phyloP scores from a whole-genome alignment of 2,113 vertebrate genomes.

The Ophiodon elongatus region DNA sequence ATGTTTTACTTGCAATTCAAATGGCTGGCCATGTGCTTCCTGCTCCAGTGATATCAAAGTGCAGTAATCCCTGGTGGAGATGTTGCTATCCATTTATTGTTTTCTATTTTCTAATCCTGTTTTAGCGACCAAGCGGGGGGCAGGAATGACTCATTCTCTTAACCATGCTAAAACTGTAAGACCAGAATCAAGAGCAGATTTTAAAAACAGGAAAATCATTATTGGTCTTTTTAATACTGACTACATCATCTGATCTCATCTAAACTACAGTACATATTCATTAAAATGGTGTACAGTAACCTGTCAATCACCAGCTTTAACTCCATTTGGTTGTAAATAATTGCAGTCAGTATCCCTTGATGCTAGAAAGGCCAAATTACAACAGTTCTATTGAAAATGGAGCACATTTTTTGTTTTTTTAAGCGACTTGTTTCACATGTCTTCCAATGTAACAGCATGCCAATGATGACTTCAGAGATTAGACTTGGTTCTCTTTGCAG shows the following conservation, averaged over 20 bases:
- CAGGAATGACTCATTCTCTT: conserved; percentile 9
- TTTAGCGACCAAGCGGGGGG: not conserved
- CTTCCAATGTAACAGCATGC: not conserved
- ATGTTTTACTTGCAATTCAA: conserved; percentile 16
- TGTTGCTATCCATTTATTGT: conserved; percentile 15
- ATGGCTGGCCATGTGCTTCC: not conserved
- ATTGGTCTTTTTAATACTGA: not conserved
- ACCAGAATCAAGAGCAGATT: not conserved
- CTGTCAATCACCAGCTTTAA: not conserved
- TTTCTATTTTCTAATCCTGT: conserved; percentile 18
- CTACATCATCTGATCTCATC: not conserved
- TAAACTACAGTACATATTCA: not conserved
- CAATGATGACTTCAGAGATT: not conserved
- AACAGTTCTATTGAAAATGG: not conserved
- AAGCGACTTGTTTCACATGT: not conserved
- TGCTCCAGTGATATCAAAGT: conserved; percentile 7
- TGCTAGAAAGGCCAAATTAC: not conserved
- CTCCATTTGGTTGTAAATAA: not conserved
- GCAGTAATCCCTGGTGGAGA: conserved; percentile 15
- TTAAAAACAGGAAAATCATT: not conserved
- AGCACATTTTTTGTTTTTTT: not conserved
- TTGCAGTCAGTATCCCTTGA: not conserved
- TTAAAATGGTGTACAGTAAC: not conserved
- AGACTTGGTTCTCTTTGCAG: not conserved
- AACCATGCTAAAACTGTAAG: not conserved